Base-by-base conservation (phyloP, 2,888 invertebrate genomes). In the Aphodius sticticus region DNA sequence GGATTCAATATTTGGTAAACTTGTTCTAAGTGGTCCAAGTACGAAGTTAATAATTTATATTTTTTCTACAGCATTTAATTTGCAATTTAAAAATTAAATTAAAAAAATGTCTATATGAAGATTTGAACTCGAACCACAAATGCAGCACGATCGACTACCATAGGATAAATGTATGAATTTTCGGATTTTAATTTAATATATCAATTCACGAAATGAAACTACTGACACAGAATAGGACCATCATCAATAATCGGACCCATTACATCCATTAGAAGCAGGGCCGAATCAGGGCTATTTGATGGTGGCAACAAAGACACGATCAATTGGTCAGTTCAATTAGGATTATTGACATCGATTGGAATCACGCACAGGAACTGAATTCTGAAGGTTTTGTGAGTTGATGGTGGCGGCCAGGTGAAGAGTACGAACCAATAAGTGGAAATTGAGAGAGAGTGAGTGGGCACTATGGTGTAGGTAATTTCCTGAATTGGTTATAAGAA, bases 401-500 rank as follows among this genome's bases (percentile, higher is more conserved):
- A 26, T 26, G 26, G 26, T 26, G 26, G 26, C 2, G 2, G 3
- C 26, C 26, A 26, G 53, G 53, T 53, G 12, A 53, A 53, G 53
- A 53, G 53, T 1, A 53, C 3, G 53, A 53, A 53, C 53, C 53
- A 53, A 53, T 53, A 53, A 53, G 53, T 53, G 53, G 53, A 53
- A 2, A 53, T 7, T 2, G 7, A 53, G 7, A 9, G 53, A 26
- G 26, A 26, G 26, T 26, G 26, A 26, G 26, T 84, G 83, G 71
- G 35, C 35, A 71, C 26, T 26, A 26, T 3, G 36, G 74, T 26
- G 74, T 53, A 78, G 78, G 79, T 77, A 79, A 86, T 86, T 86
- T 86, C 84, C 84, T 83, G 84, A 86, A 87, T 87, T 87, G 86
- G 85, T 86, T 87, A 86, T 86, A 87, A 86, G 85, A 87, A 87